Evolutionary conservation across 2,888 invertebrate species (phyloP), one percentile per base, ranked within the genome.

Genomic region (Protonemura montana): DNA sequence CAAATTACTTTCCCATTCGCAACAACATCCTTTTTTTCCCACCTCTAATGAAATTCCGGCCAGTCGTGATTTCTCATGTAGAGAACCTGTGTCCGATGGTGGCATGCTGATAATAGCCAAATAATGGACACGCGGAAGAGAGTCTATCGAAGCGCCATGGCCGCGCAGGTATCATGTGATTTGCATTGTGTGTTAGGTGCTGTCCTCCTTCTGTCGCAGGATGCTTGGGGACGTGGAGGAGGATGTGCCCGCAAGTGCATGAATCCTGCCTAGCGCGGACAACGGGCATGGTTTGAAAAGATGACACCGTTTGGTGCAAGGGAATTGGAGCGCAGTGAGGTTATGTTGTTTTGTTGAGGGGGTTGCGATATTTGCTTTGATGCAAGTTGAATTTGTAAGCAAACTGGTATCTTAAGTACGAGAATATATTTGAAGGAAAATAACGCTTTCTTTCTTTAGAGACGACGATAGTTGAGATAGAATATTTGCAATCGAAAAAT

Each of bases 11-110:
- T 59, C 59, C 59, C 59, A 59, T 59, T 59, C 21, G 59, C 59
- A 59, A 59, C 59, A 59, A 16, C n/a, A n/a, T n/a, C n/a, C 59
- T 21, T 59, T 59, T 59, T 59, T 59, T 21, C 59, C 7, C 59
- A 3, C 10, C 59, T 59, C 59, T 59, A 59, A 59, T 59, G 16
- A 59, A 59, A 59, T 59, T 59, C 59, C 59, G 59, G 21, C 59
- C 59, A 59, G 59, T 59, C 59, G 59, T 59, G 59, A 59, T 59
- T 59, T 59, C 59, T 59, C 59, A 59, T 59, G 59, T 59, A 59
- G 7, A 59, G 59, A 59, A 21, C 59, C 59, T 59, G 59, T 59
- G 59, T 21, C 59, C 21, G 59, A 59, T 59, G 59, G 13, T 41
- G 59, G 59, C 59, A 13, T 7, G 13, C 41, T 41, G 41, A 41